Evolutionary conservation across 2,888 invertebrate genomes (phyloP).

Genomic region (Tribolium freemani): DNA sequence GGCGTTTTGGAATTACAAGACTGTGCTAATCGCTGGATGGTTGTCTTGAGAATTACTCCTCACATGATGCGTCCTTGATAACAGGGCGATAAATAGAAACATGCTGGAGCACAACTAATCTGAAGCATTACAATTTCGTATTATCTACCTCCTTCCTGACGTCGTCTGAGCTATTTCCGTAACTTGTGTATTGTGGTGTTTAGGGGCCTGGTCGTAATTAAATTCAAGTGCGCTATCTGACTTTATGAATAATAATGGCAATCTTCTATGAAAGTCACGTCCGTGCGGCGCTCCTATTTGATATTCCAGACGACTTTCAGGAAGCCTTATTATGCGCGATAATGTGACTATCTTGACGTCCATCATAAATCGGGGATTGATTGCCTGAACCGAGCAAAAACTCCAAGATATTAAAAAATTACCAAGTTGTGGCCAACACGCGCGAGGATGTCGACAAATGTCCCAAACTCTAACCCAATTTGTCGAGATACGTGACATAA

Average conservation of each 20-base stretch:
- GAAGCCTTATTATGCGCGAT: slow-evolving; percentile 52
- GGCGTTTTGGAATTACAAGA: slow-evolving; percentile 1
- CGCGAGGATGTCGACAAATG: not conserved
- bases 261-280: slow-evolving; percentile 53
- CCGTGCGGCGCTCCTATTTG: slow-evolving; percentile 50
- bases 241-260: slow-evolving; percentile 61
- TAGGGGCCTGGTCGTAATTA: slow-evolving; percentile 54
- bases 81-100: slow-evolving; percentile 25
- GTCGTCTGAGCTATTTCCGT: slow-evolving; percentile 38
- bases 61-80: slow-evolving; percentile 16
- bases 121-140: slow-evolving; percentile 28
- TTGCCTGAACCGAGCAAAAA: slow-evolving; percentile 27
- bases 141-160: slow-evolving; percentile 37
- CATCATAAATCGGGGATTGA: slow-evolving; percentile 51
- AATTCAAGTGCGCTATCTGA: slow-evolving; percentile 58
- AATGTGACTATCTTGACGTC: slow-evolving; percentile 51
- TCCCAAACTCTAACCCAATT: slow-evolving; percentile 12
- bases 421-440: not conserved
- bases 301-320: slow-evolving; percentile 52
- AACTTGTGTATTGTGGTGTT: slow-evolving; percentile 44
- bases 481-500: slow-evolving; percentile 23
- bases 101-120: slow-evolving; percentile 19
- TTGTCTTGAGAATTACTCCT: slow-evolving; percentile 1
- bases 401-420: not conserved
- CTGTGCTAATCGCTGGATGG: not conserved